Conservation (phyloP, 2,888 invertebrate species). For the Carabus problematicus region DNA sequence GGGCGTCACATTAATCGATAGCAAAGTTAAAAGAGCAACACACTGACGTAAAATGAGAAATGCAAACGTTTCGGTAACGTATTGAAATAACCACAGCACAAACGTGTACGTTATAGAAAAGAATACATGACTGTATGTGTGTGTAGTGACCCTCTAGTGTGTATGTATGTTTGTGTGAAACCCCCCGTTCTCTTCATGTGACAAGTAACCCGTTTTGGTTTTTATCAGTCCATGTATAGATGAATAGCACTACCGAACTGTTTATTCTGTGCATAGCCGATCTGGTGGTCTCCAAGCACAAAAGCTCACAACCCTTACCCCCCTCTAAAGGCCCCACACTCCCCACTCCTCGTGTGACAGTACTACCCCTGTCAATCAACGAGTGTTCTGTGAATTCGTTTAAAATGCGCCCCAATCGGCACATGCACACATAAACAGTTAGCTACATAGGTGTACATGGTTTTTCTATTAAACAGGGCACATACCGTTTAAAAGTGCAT, state of each 20-base stretch:
- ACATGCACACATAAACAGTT: background rate
- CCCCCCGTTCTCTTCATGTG: too few species aligned
- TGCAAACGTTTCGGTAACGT: background rate
- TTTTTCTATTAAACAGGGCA: too few species aligned
- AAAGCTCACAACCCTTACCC: conserved; percentile 10
- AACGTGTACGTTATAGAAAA: background rate
- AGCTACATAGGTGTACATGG: too few species aligned
- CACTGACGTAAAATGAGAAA: background rate
- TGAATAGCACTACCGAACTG: background rate
- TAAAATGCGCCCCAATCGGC: conserved; percentile 10
- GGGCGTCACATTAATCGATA: conserved; percentile 30
- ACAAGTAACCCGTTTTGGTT: background rate
- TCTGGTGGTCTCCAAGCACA: background rate
- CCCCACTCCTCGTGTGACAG: background rate
- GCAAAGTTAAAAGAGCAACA: conserved; percentile 37
- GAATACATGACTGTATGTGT: background rate
- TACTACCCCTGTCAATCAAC: conserved; percentile 14
- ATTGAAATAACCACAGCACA: conserved; percentile 34
- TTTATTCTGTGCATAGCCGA: too few species aligned
- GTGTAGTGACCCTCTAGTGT: background rate
- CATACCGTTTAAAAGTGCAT: too few species aligned
- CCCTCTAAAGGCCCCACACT: background rate
- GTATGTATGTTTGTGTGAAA: too few species aligned
- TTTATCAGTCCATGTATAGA: background rate
- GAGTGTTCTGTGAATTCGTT: conserved; percentile 16